phyloP scores from a whole-genome alignment of 35 echinoderm and acorn worm species.

The Lytechinus variegatus region DNA sequence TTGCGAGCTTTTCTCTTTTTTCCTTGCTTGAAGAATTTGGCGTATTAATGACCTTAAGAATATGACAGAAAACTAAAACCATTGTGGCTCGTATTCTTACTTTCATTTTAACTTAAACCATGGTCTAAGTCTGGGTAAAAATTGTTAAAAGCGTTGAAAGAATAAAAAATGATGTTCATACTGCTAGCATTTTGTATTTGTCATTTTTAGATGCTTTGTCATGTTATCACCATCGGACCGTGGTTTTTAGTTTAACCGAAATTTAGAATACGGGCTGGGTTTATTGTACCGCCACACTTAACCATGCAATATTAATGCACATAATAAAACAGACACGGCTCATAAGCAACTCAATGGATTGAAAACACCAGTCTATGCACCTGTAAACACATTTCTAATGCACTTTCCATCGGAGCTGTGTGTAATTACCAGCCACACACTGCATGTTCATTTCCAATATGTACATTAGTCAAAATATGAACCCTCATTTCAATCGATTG shows the following conservation, averaged over 20 bases:
- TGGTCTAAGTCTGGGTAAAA: no score
- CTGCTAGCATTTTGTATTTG: neutral
- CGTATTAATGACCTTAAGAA: no score
- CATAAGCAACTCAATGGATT: constrained; percentile 16
- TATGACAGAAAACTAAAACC: no score
- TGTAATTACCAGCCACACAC: constrained; percentile 26
- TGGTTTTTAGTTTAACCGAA: neutral
- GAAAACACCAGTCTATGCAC: neutral
- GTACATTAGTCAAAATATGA: constrained; percentile 13
- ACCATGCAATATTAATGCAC: constrained; percentile 14
- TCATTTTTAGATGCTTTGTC: neutral
- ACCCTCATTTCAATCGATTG: neutral
- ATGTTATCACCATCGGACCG: neutral
- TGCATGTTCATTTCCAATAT: neutral
- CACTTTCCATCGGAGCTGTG: neutral
- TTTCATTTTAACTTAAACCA: no score
- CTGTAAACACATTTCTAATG: constrained; percentile 42
- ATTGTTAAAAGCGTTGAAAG: no score
- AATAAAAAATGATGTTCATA: no score
- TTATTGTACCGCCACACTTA: neutral
- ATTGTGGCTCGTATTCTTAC: no score
- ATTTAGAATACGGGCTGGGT: neutral
- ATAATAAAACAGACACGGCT: constrained; percentile 38
- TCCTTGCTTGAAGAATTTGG: no score
- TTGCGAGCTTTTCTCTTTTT: no score